Conservation (phyloP, 1,140 invertebrate species). For the Polypedilum vanderplanki region DNA sequence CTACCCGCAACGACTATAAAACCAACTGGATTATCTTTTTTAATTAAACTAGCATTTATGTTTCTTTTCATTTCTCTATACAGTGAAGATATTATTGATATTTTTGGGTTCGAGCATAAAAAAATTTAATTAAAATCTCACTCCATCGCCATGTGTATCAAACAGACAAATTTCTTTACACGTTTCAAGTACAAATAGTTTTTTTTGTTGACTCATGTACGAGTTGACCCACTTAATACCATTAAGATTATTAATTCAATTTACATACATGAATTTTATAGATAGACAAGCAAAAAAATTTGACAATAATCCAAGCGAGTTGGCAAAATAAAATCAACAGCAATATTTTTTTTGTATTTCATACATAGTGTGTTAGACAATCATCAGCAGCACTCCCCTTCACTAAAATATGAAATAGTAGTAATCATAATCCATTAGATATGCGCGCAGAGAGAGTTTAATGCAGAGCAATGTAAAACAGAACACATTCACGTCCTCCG, state of each 20-base stretch:
- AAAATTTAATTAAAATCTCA: conserved; percentile 11
- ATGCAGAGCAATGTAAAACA: not conserved
- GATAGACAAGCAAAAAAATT: not conserved
- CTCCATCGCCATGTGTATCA: not conserved
- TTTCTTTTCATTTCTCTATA: conserved; percentile 18
- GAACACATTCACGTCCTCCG: conserved; percentile 3
- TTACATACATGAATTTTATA: not conserved
- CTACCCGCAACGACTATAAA: conserved; percentile 17
- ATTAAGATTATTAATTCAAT: conserved; percentile 20
- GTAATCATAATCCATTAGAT: conserved; percentile 13
- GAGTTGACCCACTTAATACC: not conserved
- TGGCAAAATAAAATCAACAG: not conserved
- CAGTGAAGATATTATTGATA: not conserved
- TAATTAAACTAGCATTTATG: conserved; percentile 26
- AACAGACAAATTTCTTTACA: not conserved
- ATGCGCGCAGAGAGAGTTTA: not conserved
- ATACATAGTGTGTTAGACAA: no score
- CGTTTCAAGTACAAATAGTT: not conserved
- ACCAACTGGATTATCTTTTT: conserved; percentile 21
- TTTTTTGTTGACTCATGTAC: not conserved
- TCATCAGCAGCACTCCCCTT: no score
- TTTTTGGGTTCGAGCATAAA: not conserved
- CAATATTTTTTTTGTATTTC: no score
- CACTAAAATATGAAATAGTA: not conserved
- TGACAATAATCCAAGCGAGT: conserved; percentile 1